Conservation (phyloP, 1,140 invertebrate genomes). For the Amyelois transitella region DNA sequence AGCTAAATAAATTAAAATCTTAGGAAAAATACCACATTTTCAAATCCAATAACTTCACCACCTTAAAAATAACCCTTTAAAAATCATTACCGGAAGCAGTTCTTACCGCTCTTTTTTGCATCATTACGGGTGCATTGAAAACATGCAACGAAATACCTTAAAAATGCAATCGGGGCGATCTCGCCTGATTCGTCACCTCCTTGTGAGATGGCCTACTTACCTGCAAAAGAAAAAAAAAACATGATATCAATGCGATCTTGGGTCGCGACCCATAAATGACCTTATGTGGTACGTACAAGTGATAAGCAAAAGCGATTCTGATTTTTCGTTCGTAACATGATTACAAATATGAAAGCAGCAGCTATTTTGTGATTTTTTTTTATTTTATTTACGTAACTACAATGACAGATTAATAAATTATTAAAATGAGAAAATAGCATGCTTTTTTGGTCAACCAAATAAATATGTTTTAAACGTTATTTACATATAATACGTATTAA, state of each 20-base stretch:
- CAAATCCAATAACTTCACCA: not conserved
- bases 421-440: no score
- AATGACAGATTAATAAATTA: no score
- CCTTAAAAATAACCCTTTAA: not conserved
- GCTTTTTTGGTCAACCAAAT: no score
- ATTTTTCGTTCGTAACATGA: no score
- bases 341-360: no score
- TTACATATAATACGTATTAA: no score
- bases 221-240: slow-evolving; percentile 63
- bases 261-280: slow-evolving; percentile 60
- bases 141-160: not conserved
- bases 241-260: slow-evolving; percentile 60
- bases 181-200: slow-evolving; percentile 1
- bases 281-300: slow-evolving; percentile 28
- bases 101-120: not conserved
- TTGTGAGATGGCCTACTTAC: slow-evolving; percentile 60
- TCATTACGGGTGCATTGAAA: not conserved
- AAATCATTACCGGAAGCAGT: not conserved
- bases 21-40: not conserved
- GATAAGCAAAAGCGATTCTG: not conserved
- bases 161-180: slow-evolving; percentile 7
- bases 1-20: no score
- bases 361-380: no score
- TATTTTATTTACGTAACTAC: no score
- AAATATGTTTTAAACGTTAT: no score